These are phyloP conservation scores for Calephelis virginiensis DNA, from an alignment of 1,140 invertebrate genomes.

Conservation along the genomic window DNA sequence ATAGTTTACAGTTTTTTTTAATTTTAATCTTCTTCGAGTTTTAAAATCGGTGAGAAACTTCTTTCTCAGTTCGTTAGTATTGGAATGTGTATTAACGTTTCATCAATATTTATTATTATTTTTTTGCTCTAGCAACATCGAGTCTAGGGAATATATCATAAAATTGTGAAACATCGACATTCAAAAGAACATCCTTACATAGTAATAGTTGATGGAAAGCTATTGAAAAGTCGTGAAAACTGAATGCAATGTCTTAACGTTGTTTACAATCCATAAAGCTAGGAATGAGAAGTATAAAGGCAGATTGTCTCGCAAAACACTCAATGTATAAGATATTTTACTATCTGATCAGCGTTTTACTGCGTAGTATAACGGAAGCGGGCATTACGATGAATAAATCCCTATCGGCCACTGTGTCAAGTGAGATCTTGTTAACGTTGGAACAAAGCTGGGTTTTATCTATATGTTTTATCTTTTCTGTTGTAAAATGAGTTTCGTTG, in stretches of 20 bases:
- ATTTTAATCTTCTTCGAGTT: too few relatives aligned
- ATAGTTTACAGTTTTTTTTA: too few relatives aligned
- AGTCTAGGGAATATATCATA: background rate
- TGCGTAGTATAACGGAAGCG: conserved; percentile 27
- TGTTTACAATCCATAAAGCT: conserved; percentile 12
- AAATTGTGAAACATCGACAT: conserved; percentile 5
- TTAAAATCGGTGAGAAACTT: too few relatives aligned
- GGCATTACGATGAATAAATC: conserved; percentile 26
- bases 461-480: conserved; percentile 12
- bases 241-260: conserved; percentile 11
- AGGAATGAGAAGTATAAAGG: background rate
- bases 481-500: background rate
- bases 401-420: conserved; percentile 20
- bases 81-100: too few relatives aligned
- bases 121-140: too few relatives aligned
- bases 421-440: conserved; percentile 19
- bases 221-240: conserved; percentile 15
- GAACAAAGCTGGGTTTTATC: conserved; percentile 14
- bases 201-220: conserved; percentile 1
- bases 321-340: conserved; percentile 14
- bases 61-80: too few relatives aligned
- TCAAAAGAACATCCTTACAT: conserved; percentile 8
- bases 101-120: too few relatives aligned
- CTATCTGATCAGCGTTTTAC: conserved; percentile 15
- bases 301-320: conserved; percentile 15